Base-by-base conservation (phyloP, 2,888 invertebrate species). In the Actias luna region DNA sequence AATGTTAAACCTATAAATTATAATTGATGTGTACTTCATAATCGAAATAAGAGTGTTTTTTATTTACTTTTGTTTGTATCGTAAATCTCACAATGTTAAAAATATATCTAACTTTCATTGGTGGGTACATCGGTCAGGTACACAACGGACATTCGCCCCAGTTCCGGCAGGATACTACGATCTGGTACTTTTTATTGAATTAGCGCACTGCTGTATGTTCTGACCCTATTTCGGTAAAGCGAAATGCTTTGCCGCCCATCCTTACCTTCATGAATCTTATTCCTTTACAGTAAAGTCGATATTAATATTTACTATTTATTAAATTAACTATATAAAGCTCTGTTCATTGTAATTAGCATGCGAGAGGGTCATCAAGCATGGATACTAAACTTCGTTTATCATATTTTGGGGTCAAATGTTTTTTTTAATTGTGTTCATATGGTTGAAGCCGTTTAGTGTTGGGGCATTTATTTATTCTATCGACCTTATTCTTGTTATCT, bases 131-230 rank as follows among this genome's bases (percentile, higher is more conserved):
- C n/a, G 46, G 22, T 12, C 46, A 50, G 46, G 46, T 50, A 50
- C 25, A 5, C n/a, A 29, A 55, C 29, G 55, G 29, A 29, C 55
- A 55, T n/a, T 55, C 55, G 55, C 55, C 55, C 55, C 55, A 55
- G 29, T 55, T 55, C 55, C 55, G 55, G 16, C 55, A 29, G 16
- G 29, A 55, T 55, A 29, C 55, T 52, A 14, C 27, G 52, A 52
- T 52, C 55, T 27, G 29, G 55, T 55, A n/a, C 55, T 77, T 83
- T 83, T 85, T 80, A 85, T 85, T 80, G 74, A 83, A 85, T 85
- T 83, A 85, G 75, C 83, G 78, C 79, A 75, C 71, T 80, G 42
- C n/a, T 33, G 80, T 81, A 83, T 74, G 69, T 67, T 66, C 70
- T 81, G 83, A 78, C 85, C 84, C 72, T 73, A 75, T 79, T 84